These are phyloP conservation scores for Pristionchus exspectatus DNA, from an alignment of 2,888 invertebrate genomes.

Conservation along the genomic window DNA sequence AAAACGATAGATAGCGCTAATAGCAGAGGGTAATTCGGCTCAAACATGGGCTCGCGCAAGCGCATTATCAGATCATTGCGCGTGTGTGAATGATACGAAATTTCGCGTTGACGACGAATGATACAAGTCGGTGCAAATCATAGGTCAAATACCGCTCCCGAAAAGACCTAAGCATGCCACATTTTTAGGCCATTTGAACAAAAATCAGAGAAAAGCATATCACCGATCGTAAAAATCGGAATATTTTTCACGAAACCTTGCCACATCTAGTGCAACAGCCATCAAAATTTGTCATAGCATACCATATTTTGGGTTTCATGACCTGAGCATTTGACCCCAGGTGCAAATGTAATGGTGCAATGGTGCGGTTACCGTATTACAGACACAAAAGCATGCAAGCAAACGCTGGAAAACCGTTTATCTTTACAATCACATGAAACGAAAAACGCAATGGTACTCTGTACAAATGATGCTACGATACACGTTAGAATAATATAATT, in stretches of 20 bases:
- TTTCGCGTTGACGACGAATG: not conserved
- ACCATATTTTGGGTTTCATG: no score
- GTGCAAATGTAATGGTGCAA: not conserved
- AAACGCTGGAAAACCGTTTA: not conserved
- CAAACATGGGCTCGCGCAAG: conserved; percentile 12
- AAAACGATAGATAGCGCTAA: not conserved
- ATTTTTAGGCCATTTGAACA: no score
- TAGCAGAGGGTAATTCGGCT: not conserved
- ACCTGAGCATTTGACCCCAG: no score
- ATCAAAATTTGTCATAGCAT: no score
- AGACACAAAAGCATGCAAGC: not conserved
- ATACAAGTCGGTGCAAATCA: not conserved
- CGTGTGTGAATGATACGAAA: conserved; percentile 15
- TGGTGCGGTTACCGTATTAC: not conserved
- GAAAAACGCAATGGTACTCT: not conserved
- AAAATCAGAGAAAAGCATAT: no score
- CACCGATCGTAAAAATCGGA: no score
- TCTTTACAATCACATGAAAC: conserved; percentile 41
- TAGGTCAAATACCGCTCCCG: no score
- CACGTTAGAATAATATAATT: conserved; percentile 22
- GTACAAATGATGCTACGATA: conserved; percentile 23
- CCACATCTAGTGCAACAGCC: no score
- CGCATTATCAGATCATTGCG: conserved; percentile 38
- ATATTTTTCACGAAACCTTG: no score
- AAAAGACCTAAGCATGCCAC: no score